Evolutionary conservation across 2,797 vertebrate species (phyloP).

Genomic region (Phoxinus dragarum): DNA sequence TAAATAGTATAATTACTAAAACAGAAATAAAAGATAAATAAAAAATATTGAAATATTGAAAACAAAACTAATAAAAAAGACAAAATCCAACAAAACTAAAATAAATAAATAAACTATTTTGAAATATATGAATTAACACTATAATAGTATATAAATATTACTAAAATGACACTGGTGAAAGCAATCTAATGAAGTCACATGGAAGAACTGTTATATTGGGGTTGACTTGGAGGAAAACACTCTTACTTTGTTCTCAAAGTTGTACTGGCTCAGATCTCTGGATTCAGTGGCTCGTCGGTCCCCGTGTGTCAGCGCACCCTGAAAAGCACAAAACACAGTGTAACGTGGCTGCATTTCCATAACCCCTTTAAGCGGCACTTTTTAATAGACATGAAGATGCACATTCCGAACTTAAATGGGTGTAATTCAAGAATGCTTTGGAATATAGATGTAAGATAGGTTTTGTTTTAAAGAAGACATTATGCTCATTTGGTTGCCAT

Average conservation of each 20-base stretch:
- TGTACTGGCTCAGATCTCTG: conserved; percentile 98
- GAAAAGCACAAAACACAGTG: conserved; percentile 12
- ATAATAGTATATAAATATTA: background rate
- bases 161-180: background rate
- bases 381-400: no score
- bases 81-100: background rate
- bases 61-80: background rate
- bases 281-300: conserved; percentile 95
- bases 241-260: conserved; percentile 97
- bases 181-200: background rate
- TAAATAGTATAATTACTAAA: background rate
- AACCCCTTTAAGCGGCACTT: no score
- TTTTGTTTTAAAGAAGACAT: no score
- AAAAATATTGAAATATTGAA: background rate
- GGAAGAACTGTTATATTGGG: background rate
- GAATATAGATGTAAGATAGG: no score
- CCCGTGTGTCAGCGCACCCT: conserved; percentile 97
- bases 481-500: no score
- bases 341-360: background rate
- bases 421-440: no score
- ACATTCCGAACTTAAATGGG: no score
- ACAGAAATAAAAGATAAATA: background rate
- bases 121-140: background rate
- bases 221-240: background rate
- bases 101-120: background rate